Conservation (phyloP, 2,113 vertebrate species). For the Odontesthes bonariensis region DNA sequence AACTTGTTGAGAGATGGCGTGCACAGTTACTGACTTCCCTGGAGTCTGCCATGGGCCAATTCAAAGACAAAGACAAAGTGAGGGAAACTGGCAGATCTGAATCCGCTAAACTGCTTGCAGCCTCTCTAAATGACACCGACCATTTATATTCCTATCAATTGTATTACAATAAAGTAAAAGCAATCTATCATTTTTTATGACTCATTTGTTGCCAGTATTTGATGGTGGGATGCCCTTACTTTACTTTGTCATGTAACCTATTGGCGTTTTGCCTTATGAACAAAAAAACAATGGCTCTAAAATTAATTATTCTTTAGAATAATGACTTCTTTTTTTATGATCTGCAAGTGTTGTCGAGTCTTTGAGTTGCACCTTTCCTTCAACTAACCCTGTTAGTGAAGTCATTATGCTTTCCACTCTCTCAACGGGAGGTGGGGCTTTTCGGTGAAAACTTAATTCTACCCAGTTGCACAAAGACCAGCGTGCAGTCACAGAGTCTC, state of each 20-base stretch:
- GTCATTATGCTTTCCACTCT: constrained; percentile 78
- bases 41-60: constrained; percentile 56
- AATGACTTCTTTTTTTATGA: not conserved
- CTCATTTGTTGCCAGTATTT: not conserved
- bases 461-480: constrained; percentile 70
- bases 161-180: not conserved
- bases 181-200: not conserved
- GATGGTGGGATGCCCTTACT: too few relatives aligned
- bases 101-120: constrained; percentile 8
- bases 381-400: constrained; percentile 61
- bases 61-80: constrained; percentile 55
- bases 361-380: constrained; percentile 38
- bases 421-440: constrained; percentile 82
- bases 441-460: constrained; percentile 65
- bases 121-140: constrained; percentile 4
- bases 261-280: too few relatives aligned
- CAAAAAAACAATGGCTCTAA: too few relatives aligned
- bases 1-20: constrained; percentile 37
- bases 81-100: constrained; percentile 62
- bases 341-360: constrained; percentile 5
- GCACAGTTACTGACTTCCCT: constrained; percentile 65
- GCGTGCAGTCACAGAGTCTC: constrained; percentile 61
- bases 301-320: not conserved
- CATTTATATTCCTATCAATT: not conserved
- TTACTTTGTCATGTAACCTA: too few relatives aligned